Percentiles rank a stretch among this genome's conserved stretches.
These are phyloP conservation scores for Caerostris darwini DNA, from an alignment of 1,140 invertebrate species.

Conservation along the genomic window DNA sequence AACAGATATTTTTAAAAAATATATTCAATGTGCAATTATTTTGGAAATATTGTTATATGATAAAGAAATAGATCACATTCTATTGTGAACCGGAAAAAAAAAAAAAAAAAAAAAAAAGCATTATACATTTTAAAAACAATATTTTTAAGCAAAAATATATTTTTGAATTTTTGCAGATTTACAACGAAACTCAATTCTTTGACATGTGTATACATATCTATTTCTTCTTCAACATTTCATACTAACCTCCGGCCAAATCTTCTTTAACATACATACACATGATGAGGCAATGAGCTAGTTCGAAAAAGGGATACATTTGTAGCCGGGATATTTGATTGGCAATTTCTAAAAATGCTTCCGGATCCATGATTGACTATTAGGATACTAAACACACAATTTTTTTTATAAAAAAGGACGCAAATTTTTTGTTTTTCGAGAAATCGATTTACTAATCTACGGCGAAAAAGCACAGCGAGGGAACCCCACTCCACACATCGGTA, in stretches of 20 bases:
- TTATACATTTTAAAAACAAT: too few relatives aligned
- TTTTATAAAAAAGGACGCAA: background rate
- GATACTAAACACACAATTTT: background rate
- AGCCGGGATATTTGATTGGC: conserved; percentile 99
- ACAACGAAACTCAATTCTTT: too few relatives aligned
- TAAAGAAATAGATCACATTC: too few relatives aligned
- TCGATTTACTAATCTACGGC: background rate
- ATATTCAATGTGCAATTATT: too few relatives aligned
- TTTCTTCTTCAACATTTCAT: background rate
- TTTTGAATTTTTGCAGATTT: too few relatives aligned
- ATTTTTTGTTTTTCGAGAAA: background rate
- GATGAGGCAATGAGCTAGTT: conserved; percentile 95
- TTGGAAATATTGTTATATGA: too few relatives aligned
- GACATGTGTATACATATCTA: too few relatives aligned
- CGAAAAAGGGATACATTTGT: conserved; percentile 99
- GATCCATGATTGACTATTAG: conserved; percentile 78
- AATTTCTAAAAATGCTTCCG: conserved; percentile 87
- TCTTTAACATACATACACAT: conserved; percentile 96
- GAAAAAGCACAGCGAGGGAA: conserved; percentile 6
- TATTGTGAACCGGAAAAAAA: too few relatives aligned
- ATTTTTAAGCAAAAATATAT: too few relatives aligned
- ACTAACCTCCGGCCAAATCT: conserved; percentile 94
- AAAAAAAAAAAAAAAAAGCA: too few relatives aligned
- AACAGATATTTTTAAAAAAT: too few relatives aligned
- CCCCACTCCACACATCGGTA: background rate